Evolutionary conservation across 1,140 invertebrate species (phyloP).

Genomic region (Bicyclus anynana): DNA sequence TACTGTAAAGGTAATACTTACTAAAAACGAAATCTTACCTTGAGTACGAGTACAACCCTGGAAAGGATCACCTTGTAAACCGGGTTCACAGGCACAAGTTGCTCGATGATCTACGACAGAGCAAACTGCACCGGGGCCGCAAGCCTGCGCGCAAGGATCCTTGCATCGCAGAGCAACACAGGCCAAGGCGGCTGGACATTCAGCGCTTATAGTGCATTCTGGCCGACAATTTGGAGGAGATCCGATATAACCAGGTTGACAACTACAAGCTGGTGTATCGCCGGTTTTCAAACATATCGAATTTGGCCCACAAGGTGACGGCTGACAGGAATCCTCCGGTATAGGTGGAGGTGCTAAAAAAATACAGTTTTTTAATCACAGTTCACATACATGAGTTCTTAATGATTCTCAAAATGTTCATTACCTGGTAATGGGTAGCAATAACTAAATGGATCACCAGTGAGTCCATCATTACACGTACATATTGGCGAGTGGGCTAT

Average conservation of each 20-base stretch:
- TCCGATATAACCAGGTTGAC: conserved; percentile 85
- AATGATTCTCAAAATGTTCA: background rate
- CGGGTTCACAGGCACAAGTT: conserved; percentile 82
- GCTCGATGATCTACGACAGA: conserved; percentile 83
- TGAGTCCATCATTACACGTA: conserved; percentile 85
- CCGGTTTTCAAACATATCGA: conserved; percentile 84
- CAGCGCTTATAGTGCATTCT: conserved; percentile 87
- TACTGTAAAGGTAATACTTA: too few relatives aligned
- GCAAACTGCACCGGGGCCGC: conserved; percentile 81
- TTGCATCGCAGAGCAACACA: conserved; percentile 84
- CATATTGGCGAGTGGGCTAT: conserved; percentile 90
- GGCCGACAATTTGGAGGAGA: conserved; percentile 87
- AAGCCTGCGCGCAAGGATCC: conserved; percentile 85
- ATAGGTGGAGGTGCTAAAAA: conserved; percentile 39
- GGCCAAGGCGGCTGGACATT: conserved; percentile 83
- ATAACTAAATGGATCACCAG: conserved; percentile 88
- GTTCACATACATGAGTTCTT: background rate
- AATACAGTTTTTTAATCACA: conserved; percentile 3
- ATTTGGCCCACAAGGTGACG: conserved; percentile 89
- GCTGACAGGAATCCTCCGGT: conserved; percentile 80
- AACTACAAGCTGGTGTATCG: conserved; percentile 86
- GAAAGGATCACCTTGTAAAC: conserved; percentile 87
- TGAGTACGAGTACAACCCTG: conserved; percentile 78
- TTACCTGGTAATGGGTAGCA: conserved; percentile 80
- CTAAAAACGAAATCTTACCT: conserved; percentile 49